Evolutionary conservation across 2,113 vertebrate genomes (phyloP), one percentile per base, ranked within the genome.

Genomic region (Sigmodon hispidus): DNA sequence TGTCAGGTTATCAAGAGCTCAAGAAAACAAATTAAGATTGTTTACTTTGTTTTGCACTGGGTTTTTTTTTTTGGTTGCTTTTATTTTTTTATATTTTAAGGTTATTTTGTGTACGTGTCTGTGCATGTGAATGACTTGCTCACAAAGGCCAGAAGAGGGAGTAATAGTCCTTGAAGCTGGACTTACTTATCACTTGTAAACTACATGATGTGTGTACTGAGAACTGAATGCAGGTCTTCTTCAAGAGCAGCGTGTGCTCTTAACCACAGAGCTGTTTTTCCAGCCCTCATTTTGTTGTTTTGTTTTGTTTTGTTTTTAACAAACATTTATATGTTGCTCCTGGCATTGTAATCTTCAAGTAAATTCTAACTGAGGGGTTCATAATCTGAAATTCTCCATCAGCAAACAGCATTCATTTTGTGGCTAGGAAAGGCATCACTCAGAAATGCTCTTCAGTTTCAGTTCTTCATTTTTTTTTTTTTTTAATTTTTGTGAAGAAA

Each of bases 401-500:
- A 67, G 52, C 70, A 91, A 93, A 84, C 34, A 45, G n/a, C 17
- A 79, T 90, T 93, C 34, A 6, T 93, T 87, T 16, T 24, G 36
- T 36, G 17, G 36, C 26, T 61, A 77, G 43, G 5, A 83, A 43
- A 86, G 26, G 24, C 81, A 34, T 3, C n/a, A 22, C 45, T 95
- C 31, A 72, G 50, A 76, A 76, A 76, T 9, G 36, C 48, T 73
- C 55, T 91, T 70, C 50, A 15, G 13, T 88, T 93, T 69, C 48
- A 88, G 29, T 5, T 59, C 50, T 84, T 87, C 26, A 11, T 43
- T 40, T 72, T n/a, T n/a, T n/a, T 0, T 72, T 72, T 16, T 72
- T 26, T 85, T 36, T 88, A 45, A 26, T 55, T 86, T 95, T 84
- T 83, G n/a, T 90, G 34, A 94, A 76, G 43, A 92, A 94, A 72